Base-by-base conservation (phyloP, 2,888 invertebrate genomes). In the Tortricodes alternella region DNA sequence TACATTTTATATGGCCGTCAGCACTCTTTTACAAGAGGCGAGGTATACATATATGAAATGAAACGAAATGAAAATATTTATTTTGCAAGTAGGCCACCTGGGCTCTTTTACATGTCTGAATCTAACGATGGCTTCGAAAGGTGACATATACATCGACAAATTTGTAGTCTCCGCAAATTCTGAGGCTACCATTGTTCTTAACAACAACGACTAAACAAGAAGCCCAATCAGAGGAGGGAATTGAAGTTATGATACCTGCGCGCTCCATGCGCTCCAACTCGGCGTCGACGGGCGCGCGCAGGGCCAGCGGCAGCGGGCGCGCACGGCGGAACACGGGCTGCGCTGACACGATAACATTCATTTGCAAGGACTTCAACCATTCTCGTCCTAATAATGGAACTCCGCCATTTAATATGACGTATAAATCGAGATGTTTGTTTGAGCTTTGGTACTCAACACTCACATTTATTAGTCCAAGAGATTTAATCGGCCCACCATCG, bases 91-190 rank as follows among this genome's bases (percentile, higher is more conserved):
- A n/a, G n/a, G n/a, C n/a, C n/a, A n/a, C n/a, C n/a, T n/a, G n/a
- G n/a, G n/a, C n/a, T n/a, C n/a, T n/a, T n/a, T n/a, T n/a, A n/a
- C n/a, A n/a, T n/a, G n/a, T n/a, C n/a, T n/a, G n/a, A n/a, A n/a
- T n/a, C n/a, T n/a, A n/a, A n/a, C n/a, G n/a, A n/a, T n/a, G n/a
- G n/a, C n/a, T n/a, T n/a, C n/a, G n/a, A n/a, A n/a, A n/a, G n/a
- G n/a, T n/a, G n/a, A n/a, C n/a, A n/a, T n/a, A n/a, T n/a, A n/a
- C n/a, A n/a, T n/a, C n/a, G n/a, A n/a, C n/a, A n/a, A n/a, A n/a
- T 38, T 53, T 59, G 27, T 52, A 63, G 44, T 63, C 61, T 7
- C 61, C 61, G 39, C 60, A 61, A 3, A 63, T 29, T 7, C 61
- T 46, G 5, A 61, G 46, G 8, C 58, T 39, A 4, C 60, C 61